Conservation (phyloP, 2,113 vertebrate species). For the Leucosticte australis region DNA sequence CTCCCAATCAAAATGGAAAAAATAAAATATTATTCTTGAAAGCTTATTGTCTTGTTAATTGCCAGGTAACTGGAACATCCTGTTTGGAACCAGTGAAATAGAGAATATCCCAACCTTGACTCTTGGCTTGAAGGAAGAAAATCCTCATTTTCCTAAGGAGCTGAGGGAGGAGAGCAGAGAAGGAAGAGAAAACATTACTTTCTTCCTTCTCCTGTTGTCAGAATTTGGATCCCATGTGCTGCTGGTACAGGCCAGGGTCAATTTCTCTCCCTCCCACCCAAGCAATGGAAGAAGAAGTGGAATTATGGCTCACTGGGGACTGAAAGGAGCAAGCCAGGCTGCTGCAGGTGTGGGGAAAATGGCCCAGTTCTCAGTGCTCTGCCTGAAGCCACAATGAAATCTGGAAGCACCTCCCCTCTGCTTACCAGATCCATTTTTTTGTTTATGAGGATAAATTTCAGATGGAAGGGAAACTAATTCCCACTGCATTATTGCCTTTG, state of each 20-base stretch:
- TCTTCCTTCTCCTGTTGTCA: background rate
- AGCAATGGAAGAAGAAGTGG: background rate
- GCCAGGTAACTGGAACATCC: background rate
- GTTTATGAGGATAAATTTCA: background rate
- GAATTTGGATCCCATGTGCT: background rate
- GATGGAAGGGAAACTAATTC: background rate
- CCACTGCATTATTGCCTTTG: background rate
- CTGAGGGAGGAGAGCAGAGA: too few species aligned
- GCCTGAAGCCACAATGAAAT: background rate
- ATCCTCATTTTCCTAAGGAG: background rate
- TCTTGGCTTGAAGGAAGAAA: background rate
- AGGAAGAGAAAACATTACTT: background rate
- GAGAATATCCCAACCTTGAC: background rate
- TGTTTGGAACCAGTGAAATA: background rate
- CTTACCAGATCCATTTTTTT: background rate
- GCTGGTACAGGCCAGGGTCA: background rate
- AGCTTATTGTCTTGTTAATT: background rate
- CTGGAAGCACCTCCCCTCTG: background rate
- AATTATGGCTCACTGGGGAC: background rate
- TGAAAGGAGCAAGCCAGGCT: background rate
- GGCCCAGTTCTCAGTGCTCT: background rate
- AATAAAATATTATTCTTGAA: background rate
- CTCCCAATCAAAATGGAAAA: background rate
- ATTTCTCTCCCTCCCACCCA: background rate
- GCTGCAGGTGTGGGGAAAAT: background rate